Conservation (phyloP, 2,888 invertebrate genomes). For the Bruchidius siliquastri region DNA sequence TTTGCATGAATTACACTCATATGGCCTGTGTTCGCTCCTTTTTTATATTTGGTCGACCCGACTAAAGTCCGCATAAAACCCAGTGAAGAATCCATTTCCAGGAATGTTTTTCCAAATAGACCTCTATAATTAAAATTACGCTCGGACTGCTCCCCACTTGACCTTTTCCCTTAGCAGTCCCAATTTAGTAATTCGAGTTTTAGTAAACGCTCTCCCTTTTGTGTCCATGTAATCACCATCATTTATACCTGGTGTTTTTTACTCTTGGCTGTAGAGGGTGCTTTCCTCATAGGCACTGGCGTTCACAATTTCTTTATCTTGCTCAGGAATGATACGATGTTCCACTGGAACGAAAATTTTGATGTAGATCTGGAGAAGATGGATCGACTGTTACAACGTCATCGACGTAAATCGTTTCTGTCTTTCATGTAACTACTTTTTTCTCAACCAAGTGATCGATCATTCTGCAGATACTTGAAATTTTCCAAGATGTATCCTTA, state of each 20-base stretch:
- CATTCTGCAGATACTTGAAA: too few species aligned
- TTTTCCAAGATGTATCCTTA: too few species aligned
- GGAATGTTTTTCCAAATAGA: neutral
- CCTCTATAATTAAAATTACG: neutral
- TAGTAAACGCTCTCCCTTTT: neutral
- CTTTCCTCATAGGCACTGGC: neutral
- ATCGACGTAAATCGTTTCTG: too few species aligned
- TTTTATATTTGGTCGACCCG: neutral
- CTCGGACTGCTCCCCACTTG: neutral
- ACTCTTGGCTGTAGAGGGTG: neutral
- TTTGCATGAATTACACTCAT: too few species aligned
- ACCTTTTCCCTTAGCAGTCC: neutral
- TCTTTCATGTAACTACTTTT: too few species aligned
- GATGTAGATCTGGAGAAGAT: too few species aligned
- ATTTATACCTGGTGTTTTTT: neutral
- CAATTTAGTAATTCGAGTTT: neutral
- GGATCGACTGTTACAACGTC: too few species aligned
- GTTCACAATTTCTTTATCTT: neutral
- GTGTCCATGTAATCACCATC: neutral
- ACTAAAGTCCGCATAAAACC: neutral
- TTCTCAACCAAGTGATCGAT: too few species aligned
- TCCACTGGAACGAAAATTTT: too few species aligned
- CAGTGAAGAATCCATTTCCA: neutral
- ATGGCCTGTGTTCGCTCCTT: neutral
- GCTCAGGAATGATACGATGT: too few species aligned